Evolutionary conservation across 2,888 invertebrate genomes (phyloP), one percentile per base, ranked within the genome.

Genomic region (Yponomeuta plumbellus): DNA sequence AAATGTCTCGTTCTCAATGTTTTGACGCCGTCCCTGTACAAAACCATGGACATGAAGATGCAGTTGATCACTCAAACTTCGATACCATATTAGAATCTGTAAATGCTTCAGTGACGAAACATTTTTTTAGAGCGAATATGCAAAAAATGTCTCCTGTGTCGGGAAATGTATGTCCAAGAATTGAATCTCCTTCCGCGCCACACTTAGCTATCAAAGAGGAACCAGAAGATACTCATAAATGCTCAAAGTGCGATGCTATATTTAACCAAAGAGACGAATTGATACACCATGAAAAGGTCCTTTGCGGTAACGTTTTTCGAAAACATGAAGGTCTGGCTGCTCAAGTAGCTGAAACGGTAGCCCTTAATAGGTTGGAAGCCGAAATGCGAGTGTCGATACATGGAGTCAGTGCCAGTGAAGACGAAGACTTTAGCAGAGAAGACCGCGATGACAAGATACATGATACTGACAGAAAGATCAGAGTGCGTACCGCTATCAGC

Each of bases 401-500:
- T 66, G 88, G 87, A 40, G 83, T 87, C 56, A 93, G 93, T 57
- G 92, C 92, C n/a, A 94, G 94, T 72, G 93, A 93, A 74, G 94
- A 94, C 70, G 95, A 94, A 71, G 93, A 92, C 71, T 88, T 86
- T 66, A 83, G 85, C 63, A 91, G 89, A 75, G 87, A 91, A 66
- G 86, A 88, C 26, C 83, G 85, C n/a, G 88, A 92, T 67, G 92
- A 93, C 67, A 92, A 91, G 76, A 85, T 92, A 66, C 89, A 92
- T 66, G 94, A 94, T 73, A 92, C 92, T 22, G 96, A 95, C 58
- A 93, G 96, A 70, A 96, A 97, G 81, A 97, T 97, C 17, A 93
- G 99, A 73, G 98, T 98, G 1, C 93, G 99, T 68, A 98, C 98
- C 10, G 94, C 98, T 70, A 96, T 99, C 70, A 97, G 96, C 61